These are phyloP conservation scores for Cactoblastis cactorum DNA, from an alignment of 2,888 invertebrate genomes.

Conservation along the genomic window DNA sequence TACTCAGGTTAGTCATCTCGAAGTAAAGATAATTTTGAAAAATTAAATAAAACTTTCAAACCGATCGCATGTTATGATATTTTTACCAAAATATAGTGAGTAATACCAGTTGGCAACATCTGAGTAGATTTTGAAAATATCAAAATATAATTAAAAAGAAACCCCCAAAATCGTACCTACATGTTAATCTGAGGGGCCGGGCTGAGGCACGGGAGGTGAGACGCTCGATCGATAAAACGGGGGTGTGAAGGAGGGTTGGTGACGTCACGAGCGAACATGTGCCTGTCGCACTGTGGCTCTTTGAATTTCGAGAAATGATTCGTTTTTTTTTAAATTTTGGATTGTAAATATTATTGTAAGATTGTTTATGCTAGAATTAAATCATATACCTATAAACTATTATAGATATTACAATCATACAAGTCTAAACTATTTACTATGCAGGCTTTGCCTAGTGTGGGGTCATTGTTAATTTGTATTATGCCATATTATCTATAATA, in stretches of 20 bases:
- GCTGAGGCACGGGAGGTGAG: constrained; percentile 33
- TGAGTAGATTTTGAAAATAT: background rate
- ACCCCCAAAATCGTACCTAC: constrained; percentile 44
- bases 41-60: too few relatives aligned
- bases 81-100: background rate
- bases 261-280: constrained; percentile 61
- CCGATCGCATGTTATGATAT: too few relatives aligned
- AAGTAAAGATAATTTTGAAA: too few relatives aligned
- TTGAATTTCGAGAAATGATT: constrained; percentile 18
- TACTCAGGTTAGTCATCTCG: too few relatives aligned
- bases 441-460: too few relatives aligned
- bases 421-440: too few relatives aligned
- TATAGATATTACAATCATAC: too few relatives aligned
- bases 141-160: constrained; percentile 32
- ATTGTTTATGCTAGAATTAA: background rate
- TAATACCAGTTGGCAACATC: background rate
- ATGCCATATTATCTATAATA: too few relatives aligned
- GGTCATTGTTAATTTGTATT: too few relatives aligned
- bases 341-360: background rate
- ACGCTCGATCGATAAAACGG: constrained; percentile 59
- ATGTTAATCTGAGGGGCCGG: constrained; percentile 35
- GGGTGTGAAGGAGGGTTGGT: constrained; percentile 35
- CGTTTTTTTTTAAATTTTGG: constrained; percentile 1
- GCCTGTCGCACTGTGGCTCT: constrained; percentile 28
- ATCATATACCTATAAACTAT: background rate